Conservation (phyloP, 2,888 invertebrate species). For the Neoascia interrupta region DNA sequence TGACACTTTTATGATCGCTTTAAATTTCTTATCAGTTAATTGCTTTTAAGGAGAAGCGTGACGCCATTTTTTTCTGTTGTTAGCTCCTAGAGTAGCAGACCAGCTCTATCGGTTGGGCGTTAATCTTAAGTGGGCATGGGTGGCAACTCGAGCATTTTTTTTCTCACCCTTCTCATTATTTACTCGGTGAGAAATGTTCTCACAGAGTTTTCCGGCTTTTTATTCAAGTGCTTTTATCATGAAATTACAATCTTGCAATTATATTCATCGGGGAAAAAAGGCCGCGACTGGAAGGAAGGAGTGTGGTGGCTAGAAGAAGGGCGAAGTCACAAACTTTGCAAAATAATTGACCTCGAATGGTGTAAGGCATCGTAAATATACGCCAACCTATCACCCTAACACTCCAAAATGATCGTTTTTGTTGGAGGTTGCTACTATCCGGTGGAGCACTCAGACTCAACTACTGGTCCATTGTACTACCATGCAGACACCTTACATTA, state of each 20-base stretch:
- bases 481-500: too few species aligned
- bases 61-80: not conserved
- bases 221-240: slow-evolving; percentile 42
- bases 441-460: too few species aligned
- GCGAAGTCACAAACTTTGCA: too few species aligned
- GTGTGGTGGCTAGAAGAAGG: too few species aligned
- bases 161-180: slow-evolving; percentile 28
- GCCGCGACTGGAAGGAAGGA: not conserved
- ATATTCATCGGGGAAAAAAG: slow-evolving; percentile 20
- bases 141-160: not conserved
- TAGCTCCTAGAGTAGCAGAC: not conserved
- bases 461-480: too few species aligned
- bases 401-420: too few species aligned
- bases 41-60: slow-evolving; percentile 50
- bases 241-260: slow-evolving; percentile 65
- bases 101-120: not conserved
- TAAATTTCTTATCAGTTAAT: slow-evolving; percentile 69
- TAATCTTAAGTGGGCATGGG: not conserved
- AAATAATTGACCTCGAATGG: too few species aligned
- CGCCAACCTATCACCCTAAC: too few species aligned
- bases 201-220: slow-evolving; percentile 33
- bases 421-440: too few species aligned
- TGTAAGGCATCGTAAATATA: too few species aligned
- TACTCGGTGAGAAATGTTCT: slow-evolving; percentile 19
- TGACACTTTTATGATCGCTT: slow-evolving; percentile 68